These are phyloP conservation scores for Leucoraja erinaceus DNA, from an alignment of 2,113 vertebrate genomes.

Conservation along the genomic window DNA sequence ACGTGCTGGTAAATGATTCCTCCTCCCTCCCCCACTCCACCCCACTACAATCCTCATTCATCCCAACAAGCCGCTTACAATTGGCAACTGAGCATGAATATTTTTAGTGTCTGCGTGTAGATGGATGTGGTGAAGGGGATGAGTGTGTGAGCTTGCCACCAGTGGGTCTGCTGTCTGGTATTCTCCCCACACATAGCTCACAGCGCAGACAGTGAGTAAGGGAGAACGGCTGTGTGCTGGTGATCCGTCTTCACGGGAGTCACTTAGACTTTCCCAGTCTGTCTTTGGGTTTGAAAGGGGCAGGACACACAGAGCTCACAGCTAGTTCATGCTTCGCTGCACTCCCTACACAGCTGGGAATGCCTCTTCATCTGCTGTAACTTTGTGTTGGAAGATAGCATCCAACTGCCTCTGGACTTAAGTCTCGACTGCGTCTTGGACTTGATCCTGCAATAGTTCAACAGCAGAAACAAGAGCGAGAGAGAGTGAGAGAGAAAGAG, in stretches of 20 bases:
- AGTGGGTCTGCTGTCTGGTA: conserved; percentile 1
- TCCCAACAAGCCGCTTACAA: background rate
- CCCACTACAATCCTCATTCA: background rate
- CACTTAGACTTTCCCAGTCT: background rate
- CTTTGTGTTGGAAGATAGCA: background rate
- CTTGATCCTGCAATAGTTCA: background rate
- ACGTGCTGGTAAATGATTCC: too few species aligned
- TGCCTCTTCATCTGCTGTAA: background rate
- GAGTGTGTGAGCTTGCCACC: background rate
- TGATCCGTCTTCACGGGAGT: background rate
- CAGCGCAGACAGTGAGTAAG: background rate
- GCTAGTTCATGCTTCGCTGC: background rate
- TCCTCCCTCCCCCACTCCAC: too few species aligned
- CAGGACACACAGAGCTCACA: background rate
- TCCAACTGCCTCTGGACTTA: background rate
- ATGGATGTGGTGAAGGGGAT: conserved; percentile 12
- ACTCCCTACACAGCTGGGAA: background rate
- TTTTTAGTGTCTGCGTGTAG: background rate
- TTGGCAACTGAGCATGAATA: too few species aligned
- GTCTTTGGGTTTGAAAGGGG: background rate
- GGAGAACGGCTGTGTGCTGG: background rate
- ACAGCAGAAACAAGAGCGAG: background rate
- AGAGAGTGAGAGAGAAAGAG: background rate
- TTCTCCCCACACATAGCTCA: background rate
- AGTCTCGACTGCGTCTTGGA: background rate